Evolutionary conservation across 1,140 invertebrate genomes (phyloP), one percentile per base, ranked within the genome.

Genomic region (Ridgeia piscesae): DNA sequence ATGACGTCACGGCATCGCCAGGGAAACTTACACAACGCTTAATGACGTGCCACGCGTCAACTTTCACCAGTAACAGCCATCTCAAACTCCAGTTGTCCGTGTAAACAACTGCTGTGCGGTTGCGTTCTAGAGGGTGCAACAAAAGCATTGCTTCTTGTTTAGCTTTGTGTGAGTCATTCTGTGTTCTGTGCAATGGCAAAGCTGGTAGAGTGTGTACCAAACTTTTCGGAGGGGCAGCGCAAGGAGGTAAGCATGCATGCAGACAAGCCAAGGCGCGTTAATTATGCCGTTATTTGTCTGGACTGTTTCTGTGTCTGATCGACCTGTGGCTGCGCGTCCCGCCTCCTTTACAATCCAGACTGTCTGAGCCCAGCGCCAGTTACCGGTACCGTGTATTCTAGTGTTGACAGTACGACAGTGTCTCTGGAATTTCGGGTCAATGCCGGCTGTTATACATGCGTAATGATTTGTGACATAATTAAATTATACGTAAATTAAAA

Each of bases 191-290:
- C 33, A 92, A 96, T 96, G 95, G 94, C 95, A 77, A 94, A 94
- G 91, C 95, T 96, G 34, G 94, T 96, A 17, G 95, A 96, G 93
- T 97, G 97, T 94, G 97, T 97, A 34, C 97, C 97, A 88, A 97
- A 97, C 94, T 97, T 97, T 94, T 97, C 97, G 0, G 97, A 97
- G 93, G 97, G 97, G 27, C 95, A 95, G 92, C 95, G 95, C 92
- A 96, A 96, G 94, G 95, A 97, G 96, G 96, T 97, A 48, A 91
- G 91, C 50, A 77, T 77, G 58, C 58, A 27, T n/a, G n/a, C n/a
- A n/a, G n/a, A n/a, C n/a, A n/a, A n/a, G n/a, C n/a, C n/a, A n/a
- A n/a, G n/a, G n/a, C n/a, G n/a, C n/a, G n/a, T n/a, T n/a, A n/a
- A n/a, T n/a, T n/a, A n/a, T n/a, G n/a, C n/a, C n/a, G n/a, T n/a